Conservation (phyloP, 2,113 vertebrate species). For the Trematocara macrostoma region DNA sequence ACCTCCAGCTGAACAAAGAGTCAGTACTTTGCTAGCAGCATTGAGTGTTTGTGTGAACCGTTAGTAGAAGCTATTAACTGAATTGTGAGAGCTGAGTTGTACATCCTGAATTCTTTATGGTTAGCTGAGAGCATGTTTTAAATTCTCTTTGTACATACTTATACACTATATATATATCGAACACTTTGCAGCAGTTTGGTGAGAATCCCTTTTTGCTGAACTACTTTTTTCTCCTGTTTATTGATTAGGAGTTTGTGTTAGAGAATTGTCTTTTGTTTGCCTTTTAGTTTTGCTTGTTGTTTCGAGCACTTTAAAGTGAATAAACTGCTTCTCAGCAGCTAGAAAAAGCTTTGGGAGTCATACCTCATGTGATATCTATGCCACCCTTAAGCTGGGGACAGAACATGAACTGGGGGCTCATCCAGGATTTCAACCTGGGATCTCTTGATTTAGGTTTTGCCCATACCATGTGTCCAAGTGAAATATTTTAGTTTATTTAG, state of each 20-base stretch:
- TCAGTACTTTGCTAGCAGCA: neutral
- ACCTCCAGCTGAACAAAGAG: neutral
- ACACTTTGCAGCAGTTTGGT: neutral
- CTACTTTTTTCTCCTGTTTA: neutral
- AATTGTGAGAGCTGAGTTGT: neutral
- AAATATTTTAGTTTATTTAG: neutral
- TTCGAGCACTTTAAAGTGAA: neutral
- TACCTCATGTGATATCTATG: rapidly evolving
- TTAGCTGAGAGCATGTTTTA: neutral
- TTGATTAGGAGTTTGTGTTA: neutral
- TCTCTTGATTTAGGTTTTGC: neutral
- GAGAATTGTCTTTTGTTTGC: neutral
- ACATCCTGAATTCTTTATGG: neutral
- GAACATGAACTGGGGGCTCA: neutral
- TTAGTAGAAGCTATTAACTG: neutral
- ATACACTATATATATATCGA: neutral
- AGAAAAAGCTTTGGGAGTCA: neutral
- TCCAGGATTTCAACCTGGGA: neutral
- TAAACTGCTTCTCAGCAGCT: neutral
- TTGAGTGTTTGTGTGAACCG: neutral
- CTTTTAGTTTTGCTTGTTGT: neutral
- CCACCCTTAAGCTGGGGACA: neutral
- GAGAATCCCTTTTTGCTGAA: neutral
- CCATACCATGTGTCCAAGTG: neutral
- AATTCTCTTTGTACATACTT: neutral